Evolutionary conservation across 1,140 invertebrate species (phyloP), one percentile per base, ranked within the genome.

Genomic region (Leptinotarsa undecemlineata): DNA sequence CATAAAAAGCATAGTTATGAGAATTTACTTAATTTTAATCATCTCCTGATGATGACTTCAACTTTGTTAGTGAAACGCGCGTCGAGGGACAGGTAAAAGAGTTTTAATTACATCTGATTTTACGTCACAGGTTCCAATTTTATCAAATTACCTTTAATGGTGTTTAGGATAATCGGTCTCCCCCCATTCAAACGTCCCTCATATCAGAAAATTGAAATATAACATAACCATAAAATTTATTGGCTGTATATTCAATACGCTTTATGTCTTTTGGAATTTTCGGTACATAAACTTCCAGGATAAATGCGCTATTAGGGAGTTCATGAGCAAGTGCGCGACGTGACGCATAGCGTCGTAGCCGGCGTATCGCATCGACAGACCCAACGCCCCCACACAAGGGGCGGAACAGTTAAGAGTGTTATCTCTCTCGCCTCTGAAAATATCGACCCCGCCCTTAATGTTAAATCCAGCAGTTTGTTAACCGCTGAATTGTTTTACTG

Each of bases 391-490:
- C 48, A 69, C 19, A 69, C 17, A 68, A 57, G 48, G 42, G 51
- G 51, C 51, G 51, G 15, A 57, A 57, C 51, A 57, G 33, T 19
- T 19, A 14, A 57, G 26, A 57, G 71, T 73, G 72, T 74, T 74
- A 74, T 74, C 76, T 77, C 76, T 74, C 72, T 77, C 76, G 72
- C 76, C 71, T 76, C 71, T 76, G 75, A 72, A 77, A 71, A 77
- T 74, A 68, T 77, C 60, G 72, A 72, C 72, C 48, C 76, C 76
- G 76, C 76, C 76, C 71, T 71, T 63, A 68, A 57, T 48, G 76
- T 77, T 77, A 71, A 71, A 77, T 77, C 76, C 72, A 77, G 72
- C 76, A 77, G 76, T 77, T 77, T 77, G 76, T 77, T 77, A 77
- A 71, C 76, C 72, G 76, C 71, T 77, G 72, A 77, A 77, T 77